A percentile compares a stretch with the other conserved stretches of the same genome.
These are phyloP conservation scores for Penaeus indicus DNA, from an alignment of 1,140 invertebrate genomes.

Conservation along the genomic window DNA sequence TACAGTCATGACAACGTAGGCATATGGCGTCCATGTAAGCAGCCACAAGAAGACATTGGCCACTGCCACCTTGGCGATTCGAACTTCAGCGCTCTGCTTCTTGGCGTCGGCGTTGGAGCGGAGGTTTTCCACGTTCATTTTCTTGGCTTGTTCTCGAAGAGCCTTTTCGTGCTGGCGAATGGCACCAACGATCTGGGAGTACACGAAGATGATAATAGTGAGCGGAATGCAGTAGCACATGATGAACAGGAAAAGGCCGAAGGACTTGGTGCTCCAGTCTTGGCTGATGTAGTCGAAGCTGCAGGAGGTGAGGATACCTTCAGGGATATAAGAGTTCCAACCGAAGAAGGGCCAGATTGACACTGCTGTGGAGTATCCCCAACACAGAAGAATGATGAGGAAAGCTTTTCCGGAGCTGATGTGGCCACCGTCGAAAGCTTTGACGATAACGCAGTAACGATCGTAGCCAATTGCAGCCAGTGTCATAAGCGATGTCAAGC, in stretches of 20 bases:
- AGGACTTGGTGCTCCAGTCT: constrained; percentile 41
- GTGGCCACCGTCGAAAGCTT: constrained; percentile 65
- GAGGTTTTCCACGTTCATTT: constrained; percentile 70
- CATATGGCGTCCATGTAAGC: constrained; percentile 71
- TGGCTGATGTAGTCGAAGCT: constrained; percentile 66
- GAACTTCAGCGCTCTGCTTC: constrained; percentile 65
- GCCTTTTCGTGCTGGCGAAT: constrained; percentile 72
- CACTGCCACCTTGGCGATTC: constrained; percentile 70
- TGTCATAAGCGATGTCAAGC: constrained; percentile 66
- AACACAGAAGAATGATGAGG: constrained; percentile 65
- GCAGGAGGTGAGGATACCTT: constrained; percentile 66
- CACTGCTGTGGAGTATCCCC: constrained; percentile 66
- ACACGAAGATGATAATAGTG: constrained; percentile 69
- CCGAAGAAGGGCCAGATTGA: constrained; percentile 66
- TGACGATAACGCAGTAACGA: constrained; percentile 68
- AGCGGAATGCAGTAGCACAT: constrained; percentile 64
- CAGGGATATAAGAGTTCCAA: constrained; percentile 67
- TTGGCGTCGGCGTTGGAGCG: constrained; percentile 66
- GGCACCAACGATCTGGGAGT: constrained; percentile 71
- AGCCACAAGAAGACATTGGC: constrained; percentile 69
- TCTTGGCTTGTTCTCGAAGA: constrained; percentile 70
- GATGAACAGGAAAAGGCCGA: constrained; percentile 61
- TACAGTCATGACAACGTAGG: constrained; percentile 67
- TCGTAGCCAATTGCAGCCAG: constrained; percentile 67
- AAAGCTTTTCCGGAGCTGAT: constrained; percentile 64